These are phyloP conservation scores for Penaeus monodon DNA, from an alignment of 2,888 invertebrate genomes.

Conservation along the genomic window DNA sequence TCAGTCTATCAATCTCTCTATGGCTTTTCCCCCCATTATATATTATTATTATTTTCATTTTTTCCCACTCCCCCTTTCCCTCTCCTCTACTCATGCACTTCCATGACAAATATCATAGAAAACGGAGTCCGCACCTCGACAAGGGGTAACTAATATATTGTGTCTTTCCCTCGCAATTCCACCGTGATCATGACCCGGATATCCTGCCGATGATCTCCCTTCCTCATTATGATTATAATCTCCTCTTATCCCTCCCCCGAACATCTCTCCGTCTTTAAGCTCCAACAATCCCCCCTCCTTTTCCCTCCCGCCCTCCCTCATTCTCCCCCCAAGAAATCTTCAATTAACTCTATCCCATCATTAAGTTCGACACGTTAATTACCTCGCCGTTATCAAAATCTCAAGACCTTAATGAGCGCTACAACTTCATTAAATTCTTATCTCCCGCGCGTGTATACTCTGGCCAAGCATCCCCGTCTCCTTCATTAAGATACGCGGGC, in stretches of 20 bases:
- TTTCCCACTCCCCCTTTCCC: constrained; percentile 7
- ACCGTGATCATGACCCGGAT: not conserved
- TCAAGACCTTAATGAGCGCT: too few species aligned
- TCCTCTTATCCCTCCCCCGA: not conserved
- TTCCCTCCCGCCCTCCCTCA: not conserved
- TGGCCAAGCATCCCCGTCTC: too few species aligned
- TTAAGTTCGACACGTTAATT: too few species aligned
- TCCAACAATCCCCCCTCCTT: not conserved
- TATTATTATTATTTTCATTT: not conserved
- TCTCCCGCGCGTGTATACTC: too few species aligned
- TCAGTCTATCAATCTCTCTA: not conserved
- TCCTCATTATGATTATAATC: too few species aligned
- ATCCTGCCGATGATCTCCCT: too few species aligned
- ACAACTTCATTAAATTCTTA: too few species aligned
- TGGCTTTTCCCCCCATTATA: not conserved
- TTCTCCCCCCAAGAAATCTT: not conserved
- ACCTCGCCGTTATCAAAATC: too few species aligned
- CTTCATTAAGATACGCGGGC: too few species aligned
- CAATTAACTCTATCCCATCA: too few species aligned
- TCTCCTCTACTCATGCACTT: not conserved
- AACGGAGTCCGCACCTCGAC: not conserved
- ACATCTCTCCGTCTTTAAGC: not conserved
- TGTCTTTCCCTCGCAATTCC: not conserved
- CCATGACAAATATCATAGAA: not conserved
- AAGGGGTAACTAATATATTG: not conserved